phyloP scores from a whole-genome alignment of 2,888 invertebrate genomes.

The Ormia ochracea region DNA sequence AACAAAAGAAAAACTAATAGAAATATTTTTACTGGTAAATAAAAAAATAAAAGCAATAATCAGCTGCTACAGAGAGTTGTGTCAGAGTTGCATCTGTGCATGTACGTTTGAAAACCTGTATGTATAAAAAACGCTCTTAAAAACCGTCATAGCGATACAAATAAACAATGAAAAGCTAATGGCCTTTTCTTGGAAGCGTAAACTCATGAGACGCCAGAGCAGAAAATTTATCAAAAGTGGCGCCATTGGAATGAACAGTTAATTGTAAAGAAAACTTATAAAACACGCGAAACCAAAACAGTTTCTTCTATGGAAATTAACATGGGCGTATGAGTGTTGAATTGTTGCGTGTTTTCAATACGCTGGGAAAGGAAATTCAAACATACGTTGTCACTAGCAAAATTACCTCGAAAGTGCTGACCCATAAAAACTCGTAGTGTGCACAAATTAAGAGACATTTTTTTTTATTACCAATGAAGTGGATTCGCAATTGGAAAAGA shows the following conservation, averaged over 20 bases:
- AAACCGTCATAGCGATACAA: no score
- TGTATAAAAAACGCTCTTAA: background rate
- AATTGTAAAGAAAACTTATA: background rate
- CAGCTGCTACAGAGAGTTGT: no score
- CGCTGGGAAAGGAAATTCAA: background rate
- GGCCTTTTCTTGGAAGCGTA: slow-evolving; percentile 14
- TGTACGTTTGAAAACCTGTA: no score
- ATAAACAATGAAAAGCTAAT: slow-evolving; percentile 25
- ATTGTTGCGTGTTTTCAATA: background rate
- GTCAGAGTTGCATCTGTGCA: no score
- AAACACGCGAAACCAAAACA: background rate
- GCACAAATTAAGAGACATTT: no score
- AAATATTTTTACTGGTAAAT: no score
- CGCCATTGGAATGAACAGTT: background rate
- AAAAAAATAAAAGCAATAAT: no score
- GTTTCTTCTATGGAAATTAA: background rate
- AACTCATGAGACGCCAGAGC: background rate
- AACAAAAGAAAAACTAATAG: no score
- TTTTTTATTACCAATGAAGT: no score
- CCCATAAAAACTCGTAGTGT: no score
- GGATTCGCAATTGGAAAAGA: no score
- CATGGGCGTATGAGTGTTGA: slow-evolving; percentile 34
- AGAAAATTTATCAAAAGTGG: background rate
- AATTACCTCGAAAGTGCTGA: no score
- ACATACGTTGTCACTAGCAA: slow-evolving; percentile 18